Evolutionary conservation across 2,888 invertebrate genomes (phyloP).

Genomic region (Parochlus steinenii): DNA sequence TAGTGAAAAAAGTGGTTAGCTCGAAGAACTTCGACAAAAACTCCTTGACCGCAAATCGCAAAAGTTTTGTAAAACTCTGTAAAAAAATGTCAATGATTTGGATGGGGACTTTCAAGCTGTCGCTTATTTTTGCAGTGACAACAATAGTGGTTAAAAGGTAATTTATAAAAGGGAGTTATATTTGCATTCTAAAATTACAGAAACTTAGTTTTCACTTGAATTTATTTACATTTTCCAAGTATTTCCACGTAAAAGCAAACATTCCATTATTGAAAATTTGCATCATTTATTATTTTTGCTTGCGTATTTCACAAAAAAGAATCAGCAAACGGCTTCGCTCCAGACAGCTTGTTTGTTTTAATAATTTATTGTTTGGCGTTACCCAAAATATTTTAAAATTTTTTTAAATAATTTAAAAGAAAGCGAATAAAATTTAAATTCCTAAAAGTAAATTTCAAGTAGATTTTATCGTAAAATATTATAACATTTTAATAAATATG

Average conservation of each 20-base stretch:
- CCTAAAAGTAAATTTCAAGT: no score
- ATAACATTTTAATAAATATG: no score
- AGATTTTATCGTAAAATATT: no score
- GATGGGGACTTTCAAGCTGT: slow-evolving; percentile 45
- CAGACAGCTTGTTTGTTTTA: no score
- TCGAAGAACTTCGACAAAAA: no score
- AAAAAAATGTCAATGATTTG: slow-evolving; percentile 41
- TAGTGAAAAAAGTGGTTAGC: no score
- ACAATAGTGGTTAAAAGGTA: slow-evolving; percentile 44
- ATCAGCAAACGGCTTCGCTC: no score
- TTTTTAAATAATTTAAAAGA: no score
- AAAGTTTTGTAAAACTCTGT: slow-evolving; percentile 11
- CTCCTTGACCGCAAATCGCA: no score
- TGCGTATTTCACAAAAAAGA: background rate
- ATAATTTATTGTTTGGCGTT: no score
- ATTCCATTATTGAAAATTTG: background rate
- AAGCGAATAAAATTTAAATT: no score
- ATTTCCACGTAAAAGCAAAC: background rate
- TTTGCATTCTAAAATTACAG: background rate
- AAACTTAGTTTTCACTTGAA: background rate
- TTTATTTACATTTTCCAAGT: background rate
- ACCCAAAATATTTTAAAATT: no score
- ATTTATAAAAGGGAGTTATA: slow-evolving; percentile 15
- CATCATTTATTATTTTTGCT: background rate
- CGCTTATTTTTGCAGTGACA: slow-evolving; percentile 44